phyloP scores from a whole-genome alignment of 2,113 vertebrate species.

The Oncorhynchus keta region DNA sequence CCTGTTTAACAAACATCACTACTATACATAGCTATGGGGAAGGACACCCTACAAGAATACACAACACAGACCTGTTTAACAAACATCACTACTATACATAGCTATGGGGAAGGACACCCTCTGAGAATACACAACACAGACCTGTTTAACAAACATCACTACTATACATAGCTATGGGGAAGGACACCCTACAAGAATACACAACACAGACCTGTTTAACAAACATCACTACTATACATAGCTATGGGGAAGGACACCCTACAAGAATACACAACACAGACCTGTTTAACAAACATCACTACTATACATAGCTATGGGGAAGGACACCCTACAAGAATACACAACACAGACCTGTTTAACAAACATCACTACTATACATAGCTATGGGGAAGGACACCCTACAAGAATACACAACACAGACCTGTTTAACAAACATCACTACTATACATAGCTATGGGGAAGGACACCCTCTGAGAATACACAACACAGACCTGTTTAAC shows the following conservation, averaged over 20 bases:
- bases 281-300: not conserved
- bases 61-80: not conserved
- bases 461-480: too few relatives aligned
- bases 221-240: not conserved
- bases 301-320: not conserved
- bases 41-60: too few relatives aligned
- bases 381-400: not conserved
- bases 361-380: not conserved
- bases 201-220: not conserved
- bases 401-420: not conserved
- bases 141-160: not conserved
- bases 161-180: not conserved
- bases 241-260: not conserved
- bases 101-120: not conserved
- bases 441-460: not conserved
- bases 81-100: not conserved
- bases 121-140: too few relatives aligned
- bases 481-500: constrained; percentile 10
- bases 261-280: not conserved
- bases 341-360: not conserved
- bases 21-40: not conserved
- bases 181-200: too few relatives aligned
- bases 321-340: too few relatives aligned
- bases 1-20: not conserved
- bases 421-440: not conserved